Base-by-base conservation (phyloP, 2,113 vertebrate genomes). In the Sterrhoptilus dennistouni region DNA sequence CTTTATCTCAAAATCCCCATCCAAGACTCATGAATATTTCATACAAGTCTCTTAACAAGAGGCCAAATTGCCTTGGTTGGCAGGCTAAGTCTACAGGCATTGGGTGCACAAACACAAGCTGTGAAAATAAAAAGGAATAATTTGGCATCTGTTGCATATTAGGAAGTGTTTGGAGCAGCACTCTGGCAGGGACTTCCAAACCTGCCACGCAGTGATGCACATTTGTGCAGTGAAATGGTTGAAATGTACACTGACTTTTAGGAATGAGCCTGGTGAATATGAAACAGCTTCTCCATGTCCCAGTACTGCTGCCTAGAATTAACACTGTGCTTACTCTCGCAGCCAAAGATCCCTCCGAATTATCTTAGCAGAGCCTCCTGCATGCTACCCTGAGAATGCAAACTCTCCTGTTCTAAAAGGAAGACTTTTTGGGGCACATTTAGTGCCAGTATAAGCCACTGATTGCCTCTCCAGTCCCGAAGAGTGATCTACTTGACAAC, bases 101-200 rank as follows among this genome's bases (percentile, higher is more conserved):
- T 75, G 93, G 84, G 57, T 93, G 71, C 87, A 94, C 63, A 95
- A 96, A 95, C 89, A 95, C 95, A 97, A 95, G 90, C 95, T 96
- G 95, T 86, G 91, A 90, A 96, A 97, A 96, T 93, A 95, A 96
- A 88, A 95, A 95, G 93, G 61, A 93, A 83, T 89, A 83, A 96
- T 95, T 94, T 93, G 94, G 96, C 93, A 88, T 92, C 87, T 93
- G 93, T 38, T 96, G 89, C 83, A 40, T 77, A 94, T 84, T 84
- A 96, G 61, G 76, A 78, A 94, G 79, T 27, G 79, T 91, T 94
- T 71, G 80, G 87, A 96, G 95, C 83, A 87, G 50, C 74, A 44
- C 65, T 90, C 61, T 92, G 93, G 87, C 90, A 93, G 50, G 49
- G 59, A 52, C 74, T 84, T 87, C 85, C 87, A 91, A 83, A 91